phyloP scores from a whole-genome alignment of 2,888 invertebrate species.

The Camponotus fellah region DNA sequence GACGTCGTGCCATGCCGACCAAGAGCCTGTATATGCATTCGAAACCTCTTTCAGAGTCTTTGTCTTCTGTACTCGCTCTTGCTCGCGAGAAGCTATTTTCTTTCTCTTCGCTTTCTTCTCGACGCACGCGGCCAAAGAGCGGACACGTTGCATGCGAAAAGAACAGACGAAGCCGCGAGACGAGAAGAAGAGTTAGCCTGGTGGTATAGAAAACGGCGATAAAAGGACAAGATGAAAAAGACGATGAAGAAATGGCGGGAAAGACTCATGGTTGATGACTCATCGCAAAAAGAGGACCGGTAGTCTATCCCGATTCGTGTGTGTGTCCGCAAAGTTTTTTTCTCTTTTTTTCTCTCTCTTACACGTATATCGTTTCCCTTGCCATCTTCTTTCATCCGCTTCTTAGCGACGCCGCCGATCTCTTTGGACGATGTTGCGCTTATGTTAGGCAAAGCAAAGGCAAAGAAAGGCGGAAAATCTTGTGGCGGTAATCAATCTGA shows the following conservation, averaged over 20 bases:
- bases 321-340: slow-evolving; percentile 38
- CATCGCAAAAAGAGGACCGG: slow-evolving; percentile 64
- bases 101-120: slow-evolving; percentile 66
- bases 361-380: slow-evolving; percentile 53
- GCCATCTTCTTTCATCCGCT: neutral
- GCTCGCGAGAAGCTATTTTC: slow-evolving; percentile 59
- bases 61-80: slow-evolving; percentile 59
- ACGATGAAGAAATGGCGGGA: slow-evolving; percentile 51
- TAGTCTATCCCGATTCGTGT: slow-evolving; percentile 62
- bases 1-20: slow-evolving; percentile 30
- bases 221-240: slow-evolving; percentile 51
- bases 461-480: slow-evolving; percentile 47
- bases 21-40: slow-evolving; percentile 39
- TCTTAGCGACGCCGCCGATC: too few relatives aligned
- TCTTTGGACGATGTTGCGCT: slow-evolving; percentile 23
- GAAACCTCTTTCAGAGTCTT: slow-evolving; percentile 57
- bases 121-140: slow-evolving; percentile 47
- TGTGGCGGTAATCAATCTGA: slow-evolving; percentile 38
- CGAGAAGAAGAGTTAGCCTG: neutral
- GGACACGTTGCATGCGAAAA: slow-evolving; percentile 56
- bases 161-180: slow-evolving; percentile 31
- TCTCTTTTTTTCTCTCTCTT: neutral
- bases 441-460: neutral
- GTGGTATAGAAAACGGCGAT: neutral
- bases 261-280: slow-evolving; percentile 65